Conservation (phyloP, 2,888 invertebrate species). For the Megaustenia siamemsis region DNA sequence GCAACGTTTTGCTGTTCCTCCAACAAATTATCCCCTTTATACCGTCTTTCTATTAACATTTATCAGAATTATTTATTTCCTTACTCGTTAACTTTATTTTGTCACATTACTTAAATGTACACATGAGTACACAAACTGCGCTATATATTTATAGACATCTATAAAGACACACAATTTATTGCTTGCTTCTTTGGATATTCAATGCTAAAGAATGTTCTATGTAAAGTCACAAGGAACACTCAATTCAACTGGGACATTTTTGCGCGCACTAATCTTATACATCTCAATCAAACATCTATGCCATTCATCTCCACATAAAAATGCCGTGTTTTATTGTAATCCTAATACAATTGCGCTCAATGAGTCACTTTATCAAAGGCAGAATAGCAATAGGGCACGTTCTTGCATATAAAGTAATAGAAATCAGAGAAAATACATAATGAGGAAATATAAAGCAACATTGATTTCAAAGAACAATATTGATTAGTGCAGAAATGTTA, state of each 20-base stretch:
- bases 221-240: no score
- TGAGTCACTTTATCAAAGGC: conserved; percentile 7
- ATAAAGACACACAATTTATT: no score
- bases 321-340: conserved; percentile 37
- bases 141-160: no score
- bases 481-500: not conserved
- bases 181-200: no score
- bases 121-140: no score
- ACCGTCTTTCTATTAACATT: no score
- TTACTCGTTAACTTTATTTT: no score
- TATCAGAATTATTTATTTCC: no score
- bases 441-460: not conserved
- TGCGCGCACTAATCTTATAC: not conserved
- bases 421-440: not conserved
- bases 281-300: conserved; percentile 32
- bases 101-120: no score
- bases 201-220: no score
- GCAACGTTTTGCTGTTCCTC: no score
- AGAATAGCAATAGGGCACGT: conserved; percentile 5
- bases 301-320: conserved; percentile 20
- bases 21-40: no score
- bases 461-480: conserved; percentile 9
- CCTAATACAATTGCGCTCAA: conserved; percentile 12
- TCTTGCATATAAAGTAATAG: conserved; percentile 25
- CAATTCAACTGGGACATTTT: not conserved